These are phyloP conservation scores for Tokudaia tokunoshimensis DNA, from an alignment of 2,797 vertebrate genomes.

Conservation along the genomic window DNA sequence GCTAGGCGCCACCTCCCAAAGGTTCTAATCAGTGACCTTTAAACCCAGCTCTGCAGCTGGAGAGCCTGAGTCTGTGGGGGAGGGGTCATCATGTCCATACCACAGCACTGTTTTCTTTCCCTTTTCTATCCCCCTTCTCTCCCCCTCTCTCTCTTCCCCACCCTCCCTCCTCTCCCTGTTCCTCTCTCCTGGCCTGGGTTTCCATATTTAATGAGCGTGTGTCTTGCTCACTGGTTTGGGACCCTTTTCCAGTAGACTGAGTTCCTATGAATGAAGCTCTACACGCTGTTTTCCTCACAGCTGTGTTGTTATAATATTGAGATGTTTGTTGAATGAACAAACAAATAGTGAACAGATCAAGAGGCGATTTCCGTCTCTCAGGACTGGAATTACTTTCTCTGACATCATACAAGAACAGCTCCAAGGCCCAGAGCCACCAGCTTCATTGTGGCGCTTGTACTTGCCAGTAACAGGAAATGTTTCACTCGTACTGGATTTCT, in stretches of 20 bases:
- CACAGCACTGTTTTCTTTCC: no score
- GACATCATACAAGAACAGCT: not conserved
- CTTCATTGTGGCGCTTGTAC: constrained; percentile 47
- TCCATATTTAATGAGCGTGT: not conserved
- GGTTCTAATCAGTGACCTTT: not conserved
- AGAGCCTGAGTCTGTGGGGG: not conserved
- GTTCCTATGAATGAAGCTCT: not conserved
- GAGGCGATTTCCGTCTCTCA: constrained; percentile 19
- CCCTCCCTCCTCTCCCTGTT: not conserved
- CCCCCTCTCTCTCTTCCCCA: not conserved
- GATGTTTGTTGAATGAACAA: constrained; percentile 33
- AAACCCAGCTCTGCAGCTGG: not conserved
- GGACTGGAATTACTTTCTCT: constrained; percentile 13
- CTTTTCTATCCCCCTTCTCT: not conserved
- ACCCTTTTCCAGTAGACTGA: not conserved
- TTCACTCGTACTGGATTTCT: constrained; percentile 58
- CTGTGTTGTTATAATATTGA: constrained; percentile 2
- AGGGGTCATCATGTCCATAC: not conserved
- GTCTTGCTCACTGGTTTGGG: not conserved
- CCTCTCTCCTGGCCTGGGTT: not conserved
- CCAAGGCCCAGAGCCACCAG: not conserved
- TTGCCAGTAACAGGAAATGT: constrained; percentile 46
- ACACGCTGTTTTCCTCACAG: not conserved
- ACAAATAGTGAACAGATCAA: not conserved
- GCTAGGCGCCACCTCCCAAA: not conserved